Percentiles rank a stretch among this genome's conserved stretches.
Evolutionary conservation across 2,888 invertebrate genomes (phyloP).

Genomic region (Pandemis cinnamomeana): DNA sequence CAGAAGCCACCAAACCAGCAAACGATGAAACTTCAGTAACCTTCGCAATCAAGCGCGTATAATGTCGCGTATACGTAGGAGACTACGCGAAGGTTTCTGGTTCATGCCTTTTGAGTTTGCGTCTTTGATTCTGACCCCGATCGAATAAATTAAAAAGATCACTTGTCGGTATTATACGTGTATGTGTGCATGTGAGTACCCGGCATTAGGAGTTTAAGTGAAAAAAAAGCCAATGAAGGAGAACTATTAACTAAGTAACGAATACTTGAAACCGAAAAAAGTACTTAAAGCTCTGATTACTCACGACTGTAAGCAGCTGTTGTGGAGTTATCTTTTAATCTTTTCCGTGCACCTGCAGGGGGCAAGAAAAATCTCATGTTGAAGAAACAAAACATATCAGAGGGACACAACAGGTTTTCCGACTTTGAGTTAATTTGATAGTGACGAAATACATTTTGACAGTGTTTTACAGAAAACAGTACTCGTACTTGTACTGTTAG

Average conservation of each 20-base stretch:
- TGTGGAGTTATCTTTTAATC: conserved; percentile 74
- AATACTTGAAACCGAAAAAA: neutral
- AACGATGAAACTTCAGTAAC: too few relatives aligned
- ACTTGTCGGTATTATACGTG: too few relatives aligned
- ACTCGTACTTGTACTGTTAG: too few relatives aligned
- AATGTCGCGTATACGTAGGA: too few relatives aligned
- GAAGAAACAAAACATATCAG: conserved; percentile 2
- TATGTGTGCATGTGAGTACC: too few relatives aligned
- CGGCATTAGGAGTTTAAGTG: too few relatives aligned
- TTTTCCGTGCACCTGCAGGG: conserved; percentile 76
- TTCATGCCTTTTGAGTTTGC: too few relatives aligned
- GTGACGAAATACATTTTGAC: neutral
- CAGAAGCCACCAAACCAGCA: too few relatives aligned
- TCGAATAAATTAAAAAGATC: too few relatives aligned
- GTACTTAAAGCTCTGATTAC: conserved; percentile 8
- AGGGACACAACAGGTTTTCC: neutral
- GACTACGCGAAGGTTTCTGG: too few relatives aligned
- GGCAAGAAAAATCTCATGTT: conserved; percentile 49
- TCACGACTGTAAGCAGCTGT: conserved; percentile 66
- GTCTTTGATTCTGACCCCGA: too few relatives aligned
- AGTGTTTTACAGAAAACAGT: neutral
- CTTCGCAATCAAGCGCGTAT: too few relatives aligned
- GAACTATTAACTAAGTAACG: neutral
- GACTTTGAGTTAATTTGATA: neutral
- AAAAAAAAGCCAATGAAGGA: neutral